Base-by-base conservation (phyloP, 2,888 invertebrate genomes). In the Amaurobius ferox region DNA sequence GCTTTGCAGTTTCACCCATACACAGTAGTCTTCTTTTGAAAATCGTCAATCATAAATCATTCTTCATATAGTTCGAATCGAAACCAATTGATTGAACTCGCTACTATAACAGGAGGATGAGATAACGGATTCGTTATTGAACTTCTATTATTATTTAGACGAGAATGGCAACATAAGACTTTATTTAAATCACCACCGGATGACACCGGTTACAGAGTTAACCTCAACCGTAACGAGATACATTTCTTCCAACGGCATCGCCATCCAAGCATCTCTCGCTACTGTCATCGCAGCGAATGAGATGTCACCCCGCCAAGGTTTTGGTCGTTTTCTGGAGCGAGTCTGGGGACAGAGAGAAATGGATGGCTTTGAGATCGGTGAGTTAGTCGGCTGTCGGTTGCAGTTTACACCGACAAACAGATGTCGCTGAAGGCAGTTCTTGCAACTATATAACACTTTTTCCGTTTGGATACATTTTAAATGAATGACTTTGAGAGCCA, bases 211-310 rank as follows among this genome's bases (percentile, higher is more conserved):
- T 44, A 16, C 16, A 16, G 44, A 44, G 44, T 44, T 44, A 44
- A 44, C 44, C 44, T 44, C 44, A 44, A 44, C 44, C 44, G 44
- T 44, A 44, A 44, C 44, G 44, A 44, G 9, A 44, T 44, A 44
- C 44, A 44, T 44, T 44, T 44, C 44, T 44, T 16, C 44, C 44
- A 44, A 5, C 35, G 16, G 16, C 44, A 44, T 16, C 44, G 16
- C 16, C 44, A 44, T 1, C 44, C 9, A 16, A 44, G 44, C 44
- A 16, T 44, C 2, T 7, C 44, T 16, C 9, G 16, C 44, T 44
- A 16, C 16, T 44, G 44, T 44, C 44, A 16, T 16, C 44, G 16
- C 16, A 16, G 9, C 44, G 44, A 44, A 16, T 44, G 16, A 44
- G 44, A 44, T 44, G 44, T 44, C 44, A 44, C 44, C 44, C 44